Evolutionary conservation across 2,797 vertebrate genomes (phyloP), one percentile per base, ranked within the genome.

Genomic region (Zonotrichia albicollis): DNA sequence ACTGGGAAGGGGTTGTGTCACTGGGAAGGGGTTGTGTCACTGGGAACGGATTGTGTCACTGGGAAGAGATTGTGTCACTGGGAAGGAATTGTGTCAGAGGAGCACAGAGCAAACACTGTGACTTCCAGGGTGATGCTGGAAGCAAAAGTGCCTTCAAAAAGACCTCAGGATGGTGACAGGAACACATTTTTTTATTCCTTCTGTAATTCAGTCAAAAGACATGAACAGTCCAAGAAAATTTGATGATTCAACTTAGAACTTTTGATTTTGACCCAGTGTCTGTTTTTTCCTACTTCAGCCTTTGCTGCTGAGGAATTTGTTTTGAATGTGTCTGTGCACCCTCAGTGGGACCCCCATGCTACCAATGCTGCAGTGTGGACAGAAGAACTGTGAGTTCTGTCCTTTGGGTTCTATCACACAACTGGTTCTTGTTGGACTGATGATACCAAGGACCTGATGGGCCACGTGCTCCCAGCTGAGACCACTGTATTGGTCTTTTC

Each of bases 91-190:
- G 25, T 54, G 76, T 38, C 38, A 38, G 38, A 91, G 93, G 90
- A 91, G 89, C 3, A 6, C 74, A 27, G 80, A 68, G n/a, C 1
- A 2, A 43, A 20, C 0, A 1, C 51, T 76, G 71, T 48, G 85
- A 54, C 58, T 82, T 73, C 88, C 40, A 32, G 7, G 27, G 67
- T 38, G 74, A 51, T 74, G 61, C 62, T 95, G 79, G 73, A 76
- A 93, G 81, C 50, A 80, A 83, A 95, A 94, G 30, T 43, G 51
- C 50, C 86, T 93, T 94, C 62, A 82, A 81, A 86, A 87, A 75
- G 32, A 46, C 50, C 68, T 91, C 86, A 73, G 84, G 45, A 64
- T 8, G 38, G 73, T 46, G 66, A 23, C 34, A 80, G 75, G 66
- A 94, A 95, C 90, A 62, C 57, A 70, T 58, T 20, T 76, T 90